These are phyloP conservation scores for Polypterus senegalus DNA, from an alignment of 2,113 vertebrate species.

Conservation along the genomic window DNA sequence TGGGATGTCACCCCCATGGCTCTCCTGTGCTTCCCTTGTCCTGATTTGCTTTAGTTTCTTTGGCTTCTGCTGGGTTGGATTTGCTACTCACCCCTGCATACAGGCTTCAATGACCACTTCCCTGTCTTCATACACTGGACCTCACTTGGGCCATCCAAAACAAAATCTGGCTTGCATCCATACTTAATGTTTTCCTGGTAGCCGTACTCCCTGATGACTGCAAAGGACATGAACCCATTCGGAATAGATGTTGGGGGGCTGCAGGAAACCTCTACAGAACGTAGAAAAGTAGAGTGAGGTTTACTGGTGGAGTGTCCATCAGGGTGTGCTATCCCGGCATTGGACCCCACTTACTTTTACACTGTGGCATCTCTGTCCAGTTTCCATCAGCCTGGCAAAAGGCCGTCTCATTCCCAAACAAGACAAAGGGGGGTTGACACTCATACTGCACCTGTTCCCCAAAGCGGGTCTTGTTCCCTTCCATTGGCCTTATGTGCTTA, in stretches of 20 bases:
- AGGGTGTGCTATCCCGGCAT: not conserved
- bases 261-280: conserved; percentile 59
- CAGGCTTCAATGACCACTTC: conserved; percentile 63
- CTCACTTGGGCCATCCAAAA: conserved; percentile 54
- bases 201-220: conserved; percentile 42
- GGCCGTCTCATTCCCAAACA: conserved; percentile 56
- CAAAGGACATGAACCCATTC: conserved; percentile 68
- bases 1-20: no score
- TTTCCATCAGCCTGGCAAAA: conserved; percentile 51
- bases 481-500: conserved; percentile 18
- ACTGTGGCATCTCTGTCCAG: conserved; percentile 70
- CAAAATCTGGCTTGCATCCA: conserved; percentile 52
- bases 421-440: conserved; percentile 49
- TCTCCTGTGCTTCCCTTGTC: no score
- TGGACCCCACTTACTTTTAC: conserved; percentile 45
- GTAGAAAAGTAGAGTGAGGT: conserved; percentile 11
- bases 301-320: no score
- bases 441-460: conserved; percentile 42
- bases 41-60: not conserved
- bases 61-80: not conserved
- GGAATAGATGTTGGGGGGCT: conserved; percentile 50
- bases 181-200: conserved; percentile 68
- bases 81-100: conserved; percentile 58
- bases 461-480: conserved; percentile 37
- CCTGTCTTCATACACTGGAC: conserved; percentile 61